phyloP scores from a whole-genome alignment of 1,140 invertebrate genomes.

The Lepidurus arcticus region DNA sequence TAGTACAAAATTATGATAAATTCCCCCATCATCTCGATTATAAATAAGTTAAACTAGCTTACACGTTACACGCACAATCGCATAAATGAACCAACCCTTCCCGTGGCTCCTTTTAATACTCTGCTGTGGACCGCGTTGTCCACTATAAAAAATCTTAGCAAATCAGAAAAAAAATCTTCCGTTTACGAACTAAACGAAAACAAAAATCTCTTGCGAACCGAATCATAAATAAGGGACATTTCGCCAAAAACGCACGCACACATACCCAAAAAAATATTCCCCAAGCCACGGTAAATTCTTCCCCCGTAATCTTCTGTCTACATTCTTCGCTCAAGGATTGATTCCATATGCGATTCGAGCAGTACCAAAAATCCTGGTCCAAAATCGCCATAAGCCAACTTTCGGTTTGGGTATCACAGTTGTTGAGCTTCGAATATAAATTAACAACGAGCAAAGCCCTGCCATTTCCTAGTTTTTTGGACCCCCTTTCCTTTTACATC shows the following conservation, averaged over 20 bases:
- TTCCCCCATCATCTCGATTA: background rate
- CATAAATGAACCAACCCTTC: background rate
- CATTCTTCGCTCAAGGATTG: constrained; percentile 11
- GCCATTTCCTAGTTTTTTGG: background rate
- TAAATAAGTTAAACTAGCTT: constrained; percentile 20
- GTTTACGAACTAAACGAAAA: background rate
- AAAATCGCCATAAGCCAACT: background rate
- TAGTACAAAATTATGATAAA: constrained; percentile 19
- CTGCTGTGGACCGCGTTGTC: background rate
- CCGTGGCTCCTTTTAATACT: constrained; percentile 6
- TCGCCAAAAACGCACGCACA: background rate
- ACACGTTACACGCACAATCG: constrained; percentile 4
- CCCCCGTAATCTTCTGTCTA: background rate
- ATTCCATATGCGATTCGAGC: background rate
- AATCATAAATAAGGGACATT: background rate
- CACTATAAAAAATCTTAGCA: background rate
- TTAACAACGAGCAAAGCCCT: constrained; percentile 21
- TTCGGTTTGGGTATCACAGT: constrained; percentile 21
- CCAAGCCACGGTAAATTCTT: background rate
- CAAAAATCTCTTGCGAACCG: background rate
- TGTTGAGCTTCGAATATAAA: constrained; percentile 16
- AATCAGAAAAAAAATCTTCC: background rate
- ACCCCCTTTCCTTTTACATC: background rate
- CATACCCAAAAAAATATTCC: background rate
- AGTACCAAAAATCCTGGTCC: background rate